Evolutionary conservation across 2,888 invertebrate species (phyloP), one percentile per base, ranked within the genome.

Genomic region (Busseola fusca): DNA sequence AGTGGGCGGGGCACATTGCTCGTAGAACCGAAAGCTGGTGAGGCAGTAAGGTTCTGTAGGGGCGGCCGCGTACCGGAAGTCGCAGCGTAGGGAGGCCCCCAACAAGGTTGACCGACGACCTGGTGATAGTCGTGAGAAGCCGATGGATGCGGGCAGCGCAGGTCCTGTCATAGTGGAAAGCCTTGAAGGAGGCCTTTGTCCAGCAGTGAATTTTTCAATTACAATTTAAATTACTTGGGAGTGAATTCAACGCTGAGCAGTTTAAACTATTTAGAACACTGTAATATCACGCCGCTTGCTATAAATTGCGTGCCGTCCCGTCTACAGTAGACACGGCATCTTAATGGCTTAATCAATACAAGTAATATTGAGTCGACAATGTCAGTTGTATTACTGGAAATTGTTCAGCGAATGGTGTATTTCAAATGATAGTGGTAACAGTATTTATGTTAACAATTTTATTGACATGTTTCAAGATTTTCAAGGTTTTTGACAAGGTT

Each of bases 291-390:
- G 40, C 58, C 50, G 65, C 70, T 69, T 16, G 45, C 69, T 30
- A 72, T 78, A 69, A 78, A 78, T 79, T 56, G 52, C 65, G 64
- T 82, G 69, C 30, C 70, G 57, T 54, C 45, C 37, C 42, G 27
- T 58, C 64, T 60, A 50, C 30, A 59, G 25, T 10, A 69, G 72
- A 81, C 82, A 69, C 56, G 77, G 58, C 45, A 79, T 82, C 34
- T 66, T 69, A 78, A 78, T 66, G 66, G 69, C 78, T 82, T 60
- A 82, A 78, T 78, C 79, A 64, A 82, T 82, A 66, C 58, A 30
- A 69, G 58, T 42, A 40, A 58, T 71, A 81, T 63, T 67, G 67
- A 81, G 63, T 48, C 45, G 52, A 65, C 45, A 48, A 64, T 30
- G 64, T 42, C 63, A 30, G n/a, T 57, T 45, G 50, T 45, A 56